These are phyloP conservation scores for Meliscaeva auricollis DNA, from an alignment of 2,888 invertebrate species.

Conservation along the genomic window DNA sequence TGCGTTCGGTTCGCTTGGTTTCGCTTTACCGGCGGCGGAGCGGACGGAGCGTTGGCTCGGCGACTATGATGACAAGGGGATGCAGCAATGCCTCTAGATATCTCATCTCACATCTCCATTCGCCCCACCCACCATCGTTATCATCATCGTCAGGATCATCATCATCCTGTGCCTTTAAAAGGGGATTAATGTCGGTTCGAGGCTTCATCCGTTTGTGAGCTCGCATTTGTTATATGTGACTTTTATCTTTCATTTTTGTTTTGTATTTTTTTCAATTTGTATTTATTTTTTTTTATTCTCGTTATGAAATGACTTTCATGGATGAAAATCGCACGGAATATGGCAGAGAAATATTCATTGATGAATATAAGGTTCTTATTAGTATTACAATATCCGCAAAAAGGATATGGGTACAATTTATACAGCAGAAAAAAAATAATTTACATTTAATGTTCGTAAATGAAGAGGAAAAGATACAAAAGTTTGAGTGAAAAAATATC, in stretches of 20 bases:
- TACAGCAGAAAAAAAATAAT: not conserved
- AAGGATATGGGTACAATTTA: not conserved
- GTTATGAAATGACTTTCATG: slow-evolving; percentile 30
- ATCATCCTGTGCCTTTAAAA: slow-evolving; percentile 32
- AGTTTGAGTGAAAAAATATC: too few relatives aligned
- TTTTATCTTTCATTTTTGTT: slow-evolving; percentile 27
- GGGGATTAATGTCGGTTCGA: slow-evolving; percentile 48
- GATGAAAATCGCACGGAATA: slow-evolving; percentile 30
- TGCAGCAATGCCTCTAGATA: not conserved
- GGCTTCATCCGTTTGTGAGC: slow-evolving; percentile 31
- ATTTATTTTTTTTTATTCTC: not conserved
- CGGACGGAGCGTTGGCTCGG: not conserved
- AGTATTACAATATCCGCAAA: not conserved
- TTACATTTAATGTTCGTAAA: not conserved
- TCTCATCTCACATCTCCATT: not conserved
- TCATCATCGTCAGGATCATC: slow-evolving; percentile 6
- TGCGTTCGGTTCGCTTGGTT: not conserved
- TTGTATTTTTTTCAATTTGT: slow-evolving; percentile 27
- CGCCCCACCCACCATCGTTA: slow-evolving; percentile 4
- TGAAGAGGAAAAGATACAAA: not conserved
- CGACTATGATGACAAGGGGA: not conserved
- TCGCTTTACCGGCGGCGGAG: slow-evolving; percentile 8
- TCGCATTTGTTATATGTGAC: slow-evolving; percentile 16
- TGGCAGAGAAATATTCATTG: not conserved
- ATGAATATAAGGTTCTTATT: not conserved